phyloP scores from a whole-genome alignment of 2,888 invertebrate genomes.

The Aphidoletes aphidimyza region DNA sequence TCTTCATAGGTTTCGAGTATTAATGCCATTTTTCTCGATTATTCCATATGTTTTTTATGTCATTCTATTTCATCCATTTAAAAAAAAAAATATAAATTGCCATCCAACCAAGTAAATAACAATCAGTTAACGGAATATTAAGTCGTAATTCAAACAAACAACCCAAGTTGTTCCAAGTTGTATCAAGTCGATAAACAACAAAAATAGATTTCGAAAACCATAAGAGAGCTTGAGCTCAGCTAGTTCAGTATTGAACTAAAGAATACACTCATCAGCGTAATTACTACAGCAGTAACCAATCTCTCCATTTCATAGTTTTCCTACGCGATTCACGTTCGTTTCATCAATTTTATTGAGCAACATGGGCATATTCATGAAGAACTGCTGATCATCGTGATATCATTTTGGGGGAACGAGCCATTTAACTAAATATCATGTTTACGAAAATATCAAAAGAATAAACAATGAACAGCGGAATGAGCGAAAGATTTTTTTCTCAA shows the following conservation, averaged over 20 bases:
- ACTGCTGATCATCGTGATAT: background rate
- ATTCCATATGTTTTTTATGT: background rate
- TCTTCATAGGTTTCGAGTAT: background rate
- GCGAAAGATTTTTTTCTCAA: background rate
- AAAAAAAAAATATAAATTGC: too few relatives aligned
- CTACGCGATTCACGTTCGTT: background rate
- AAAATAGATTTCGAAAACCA: background rate
- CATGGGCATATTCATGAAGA: background rate
- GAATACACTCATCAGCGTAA: background rate
- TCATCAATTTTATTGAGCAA: background rate
- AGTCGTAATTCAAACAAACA: background rate
- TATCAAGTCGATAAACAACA: background rate
- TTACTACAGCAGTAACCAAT: background rate
- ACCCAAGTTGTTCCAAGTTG: background rate
- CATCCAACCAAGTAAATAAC: background rate
- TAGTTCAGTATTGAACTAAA: too few relatives aligned
- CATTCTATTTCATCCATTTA: background rate
- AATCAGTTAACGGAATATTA: constrained; percentile 8
- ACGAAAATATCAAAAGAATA: background rate
- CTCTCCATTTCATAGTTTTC: background rate
- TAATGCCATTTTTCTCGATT: background rate
- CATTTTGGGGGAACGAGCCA: background rate
- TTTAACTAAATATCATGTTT: background rate
- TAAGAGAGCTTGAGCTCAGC: background rate
- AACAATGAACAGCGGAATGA: background rate